Evolutionary conservation across 2,797 vertebrate genomes (phyloP), one percentile per base, ranked within the genome.

Genomic region (Rhinella marina): DNA sequence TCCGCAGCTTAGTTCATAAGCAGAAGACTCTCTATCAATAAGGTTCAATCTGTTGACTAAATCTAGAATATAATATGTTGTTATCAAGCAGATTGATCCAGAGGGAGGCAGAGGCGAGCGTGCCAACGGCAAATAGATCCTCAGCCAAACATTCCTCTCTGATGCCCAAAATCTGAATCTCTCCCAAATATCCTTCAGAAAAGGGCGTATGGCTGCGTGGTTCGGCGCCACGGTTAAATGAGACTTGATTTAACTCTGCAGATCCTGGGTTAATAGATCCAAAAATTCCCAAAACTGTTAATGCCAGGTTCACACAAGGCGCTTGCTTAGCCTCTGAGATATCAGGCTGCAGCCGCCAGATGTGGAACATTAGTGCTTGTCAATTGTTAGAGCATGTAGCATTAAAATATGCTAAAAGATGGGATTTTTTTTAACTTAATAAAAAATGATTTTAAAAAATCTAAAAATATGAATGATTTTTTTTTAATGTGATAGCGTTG

Each of bases 81-180:
- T 88, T 88, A 85, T 88, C 87, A 85, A 85, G 82, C 83, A 88
- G 77, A 85, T 76, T 85, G 83, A 88, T 85, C 87, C 83, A 64
- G 66, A 85, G 87, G 68, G 87, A 88, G 82, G 83, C 56, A n/a
- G 77, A 62, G 66, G 25, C 7, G 23, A 41, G 68, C 25, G 32
- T 88, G 87, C 82, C 87, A 88, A 88, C 66, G 73, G 54, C 81
- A 52, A 72, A 56, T 68, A 81, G 23, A 82, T 12, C 25, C 77
- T 12, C 23, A 56, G 77, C 82, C 82, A 88, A 88, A 88, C 41
- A 88, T 81, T 85, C 68, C 87, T 80, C 66, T 84, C 83, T 73
- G 66, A 75, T 88, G 83, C 87, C 64, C 77, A 80, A 80, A 41
- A 80, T 70, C 87, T 80, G 87, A 61, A 64, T 79, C 75, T n/a